phyloP scores from a whole-genome alignment of 1,140 invertebrate genomes.

The Bicyclus anynana region DNA sequence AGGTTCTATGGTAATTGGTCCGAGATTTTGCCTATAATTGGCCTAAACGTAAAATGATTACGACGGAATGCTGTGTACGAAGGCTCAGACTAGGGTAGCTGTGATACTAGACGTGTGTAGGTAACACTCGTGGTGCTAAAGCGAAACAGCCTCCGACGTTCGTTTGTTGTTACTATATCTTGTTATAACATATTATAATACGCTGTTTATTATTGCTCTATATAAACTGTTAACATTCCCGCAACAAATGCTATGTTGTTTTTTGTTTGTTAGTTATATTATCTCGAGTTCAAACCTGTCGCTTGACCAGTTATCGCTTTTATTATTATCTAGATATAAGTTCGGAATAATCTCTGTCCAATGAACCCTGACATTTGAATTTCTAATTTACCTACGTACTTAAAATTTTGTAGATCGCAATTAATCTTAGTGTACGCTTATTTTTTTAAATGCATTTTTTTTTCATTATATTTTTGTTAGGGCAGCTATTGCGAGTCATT shows the following conservation, averaged over 20 bases:
- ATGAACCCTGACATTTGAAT: constrained; percentile 49
- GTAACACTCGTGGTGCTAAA: constrained; percentile 62
- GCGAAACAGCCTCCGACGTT: constrained; percentile 54
- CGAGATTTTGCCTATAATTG: not conserved
- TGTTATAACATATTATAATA: constrained; percentile 55
- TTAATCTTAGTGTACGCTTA: constrained; percentile 64
- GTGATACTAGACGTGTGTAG: constrained; percentile 51
- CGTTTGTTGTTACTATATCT: constrained; percentile 62
- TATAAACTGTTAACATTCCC: constrained; percentile 73
- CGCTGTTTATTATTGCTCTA: constrained; percentile 64
- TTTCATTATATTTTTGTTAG: constrained; percentile 52
- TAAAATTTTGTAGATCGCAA: constrained; percentile 53
- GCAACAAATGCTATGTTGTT: constrained; percentile 69
- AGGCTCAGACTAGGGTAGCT: constrained; percentile 30
- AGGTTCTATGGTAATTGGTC: too few species aligned
- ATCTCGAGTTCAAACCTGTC: constrained; percentile 55
- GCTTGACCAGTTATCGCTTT: constrained; percentile 62
- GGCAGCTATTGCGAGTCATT: constrained; percentile 69
- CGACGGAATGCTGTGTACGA: not conserved
- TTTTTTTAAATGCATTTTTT: constrained; percentile 68
- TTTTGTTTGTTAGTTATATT: constrained; percentile 71
- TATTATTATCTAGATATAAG: constrained; percentile 59
- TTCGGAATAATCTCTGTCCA: constrained; percentile 43
- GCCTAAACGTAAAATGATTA: constrained; percentile 1
- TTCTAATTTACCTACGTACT: constrained; percentile 69